Conservation (phyloP, 2,113 vertebrate species). For the Coregonus clupeaformis region DNA sequence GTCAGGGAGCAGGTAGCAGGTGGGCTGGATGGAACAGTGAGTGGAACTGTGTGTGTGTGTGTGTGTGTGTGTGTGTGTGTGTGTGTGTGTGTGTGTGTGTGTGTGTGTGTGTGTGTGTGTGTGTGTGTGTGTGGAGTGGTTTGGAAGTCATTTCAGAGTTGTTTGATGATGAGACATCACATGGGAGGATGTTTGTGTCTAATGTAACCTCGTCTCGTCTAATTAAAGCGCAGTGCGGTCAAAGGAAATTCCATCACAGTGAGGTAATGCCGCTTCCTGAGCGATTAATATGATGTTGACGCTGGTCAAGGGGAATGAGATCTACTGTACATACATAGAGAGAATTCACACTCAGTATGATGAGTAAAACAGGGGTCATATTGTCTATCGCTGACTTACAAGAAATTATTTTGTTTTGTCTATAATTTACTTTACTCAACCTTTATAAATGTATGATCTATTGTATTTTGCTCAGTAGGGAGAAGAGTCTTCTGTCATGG, state of each 20-base stretch:
- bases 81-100: not conserved
- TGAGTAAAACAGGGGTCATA: not conserved
- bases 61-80: not conserved
- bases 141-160: not conserved
- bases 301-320: constrained; percentile 54
- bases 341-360: not conserved
- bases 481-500: not conserved
- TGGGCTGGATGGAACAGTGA: no score
- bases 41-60: not conserved
- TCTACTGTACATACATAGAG: not conserved
- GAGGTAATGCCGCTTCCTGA: constrained; percentile 66
- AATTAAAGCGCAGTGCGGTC: constrained; percentile 46
- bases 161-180: not conserved
- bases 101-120: no score
- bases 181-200: constrained; percentile 64
- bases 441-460: not conserved
- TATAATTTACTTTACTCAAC: no score
- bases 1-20: no score
- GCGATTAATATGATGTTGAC: constrained; percentile 32
- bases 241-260: constrained; percentile 63
- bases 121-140: not conserved
- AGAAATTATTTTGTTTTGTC: not conserved
- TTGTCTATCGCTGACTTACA: not conserved
- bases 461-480: not conserved
- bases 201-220: constrained; percentile 32